Base-by-base conservation (phyloP, 2,888 invertebrate species). In the Nebria salina region DNA sequence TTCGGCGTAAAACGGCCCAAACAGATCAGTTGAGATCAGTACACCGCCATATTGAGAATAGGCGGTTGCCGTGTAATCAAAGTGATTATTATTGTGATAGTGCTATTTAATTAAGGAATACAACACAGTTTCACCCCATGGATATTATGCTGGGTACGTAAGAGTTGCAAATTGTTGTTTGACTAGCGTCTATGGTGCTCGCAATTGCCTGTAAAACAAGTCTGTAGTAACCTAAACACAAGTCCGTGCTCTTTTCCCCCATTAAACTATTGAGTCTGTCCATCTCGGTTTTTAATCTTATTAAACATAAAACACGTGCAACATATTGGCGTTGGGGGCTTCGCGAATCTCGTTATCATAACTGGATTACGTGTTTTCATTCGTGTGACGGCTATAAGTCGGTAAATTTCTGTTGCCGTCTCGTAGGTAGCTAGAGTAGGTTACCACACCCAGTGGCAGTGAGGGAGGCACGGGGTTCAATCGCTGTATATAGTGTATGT, bases 261-360 rank as follows among this genome's bases (percentile, higher is more conserved):
- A 90, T 90, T 90, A 54, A 7, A 54, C 54, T 54, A 11, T 54
- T 13, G 54, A 54, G 90, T 90, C 90, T 91, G 89, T 90, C 90
- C 90, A 90, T 90, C 90, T 91, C 90, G 91, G 90, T 91, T 54
- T 92, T 91, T 92, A 92, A 92, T 92, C 92, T 91, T 91, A 91
- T 92, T 92, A 92, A 90, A 54, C 54, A 54, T 8, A 13, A 91
- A 90, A 91, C 92, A 92, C 91, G 92, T 92, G 92, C 91, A 90
- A 54, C 90, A 88, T 86, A 90, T 89, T 75, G 90, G 90, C 90
- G 90, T 20, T 90, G 91, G 91, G 91, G 93, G 93, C 93, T 94
- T 94, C 94, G 91, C 90, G 92, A 93, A 94, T 94, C 93, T 93
- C 92, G 92, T 94, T 94, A 94, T 91, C 91, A 91, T 94, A 94